These are phyloP conservation scores for Enoplosus armatus DNA, from an alignment of 2,797 vertebrate species.

Conservation along the genomic window DNA sequence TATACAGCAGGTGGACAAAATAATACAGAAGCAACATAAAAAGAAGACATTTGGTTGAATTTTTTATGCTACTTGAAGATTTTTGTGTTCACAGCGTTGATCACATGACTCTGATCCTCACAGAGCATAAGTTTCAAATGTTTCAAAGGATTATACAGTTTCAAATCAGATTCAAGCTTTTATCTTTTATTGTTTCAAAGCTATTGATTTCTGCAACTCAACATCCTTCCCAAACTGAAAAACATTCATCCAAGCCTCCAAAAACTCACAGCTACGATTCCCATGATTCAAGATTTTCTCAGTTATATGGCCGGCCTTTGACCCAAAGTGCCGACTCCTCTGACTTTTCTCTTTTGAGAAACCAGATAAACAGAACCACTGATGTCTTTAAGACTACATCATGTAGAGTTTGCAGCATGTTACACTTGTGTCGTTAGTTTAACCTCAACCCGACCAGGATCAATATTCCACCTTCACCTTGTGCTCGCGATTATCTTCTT, in stretches of 20 bases:
- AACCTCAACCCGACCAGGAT: conserved; percentile 11
- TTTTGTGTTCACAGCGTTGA: background rate
- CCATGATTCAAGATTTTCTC: background rate
- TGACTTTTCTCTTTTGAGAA: background rate
- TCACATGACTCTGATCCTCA: background rate
- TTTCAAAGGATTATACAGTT: background rate
- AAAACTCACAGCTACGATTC: background rate
- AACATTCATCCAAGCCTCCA: background rate
- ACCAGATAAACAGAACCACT: background rate
- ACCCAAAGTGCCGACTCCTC: background rate
- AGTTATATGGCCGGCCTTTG: background rate
- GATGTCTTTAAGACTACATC: background rate
- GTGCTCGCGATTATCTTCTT: background rate
- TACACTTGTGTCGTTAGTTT: background rate
- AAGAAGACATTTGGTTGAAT: background rate
- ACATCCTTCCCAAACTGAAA: background rate
- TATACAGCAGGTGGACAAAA: background rate
- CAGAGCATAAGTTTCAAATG: background rate
- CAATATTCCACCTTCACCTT: background rate
- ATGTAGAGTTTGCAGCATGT: background rate
- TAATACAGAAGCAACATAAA: background rate
- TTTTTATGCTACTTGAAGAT: background rate
- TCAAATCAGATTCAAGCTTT: background rate
- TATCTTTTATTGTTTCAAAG: background rate
- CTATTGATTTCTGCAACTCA: background rate